phyloP scores from a whole-genome alignment of 2,888 invertebrate genomes.

The Agriopis aurantiaria region DNA sequence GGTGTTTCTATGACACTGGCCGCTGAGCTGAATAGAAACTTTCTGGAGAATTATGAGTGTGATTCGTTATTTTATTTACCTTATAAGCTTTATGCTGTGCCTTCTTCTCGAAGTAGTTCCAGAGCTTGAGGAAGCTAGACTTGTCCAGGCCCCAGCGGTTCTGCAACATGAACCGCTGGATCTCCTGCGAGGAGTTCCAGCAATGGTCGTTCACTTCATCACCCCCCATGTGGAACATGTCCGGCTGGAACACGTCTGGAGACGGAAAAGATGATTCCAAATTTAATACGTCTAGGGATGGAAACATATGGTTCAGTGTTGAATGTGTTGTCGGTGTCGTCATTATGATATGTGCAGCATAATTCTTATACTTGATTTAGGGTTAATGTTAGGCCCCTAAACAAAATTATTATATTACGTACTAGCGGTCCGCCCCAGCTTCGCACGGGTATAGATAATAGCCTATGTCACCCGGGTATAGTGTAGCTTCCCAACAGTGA shows the following conservation, averaged over 20 bases:
- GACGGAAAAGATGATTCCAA: background rate
- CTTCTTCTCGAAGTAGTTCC: slow-evolving; percentile 91
- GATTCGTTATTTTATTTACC: slow-evolving; percentile 50
- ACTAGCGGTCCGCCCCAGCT: too few relatives aligned
- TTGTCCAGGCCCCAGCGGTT: slow-evolving; percentile 88
- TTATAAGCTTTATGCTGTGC: slow-evolving; percentile 87
- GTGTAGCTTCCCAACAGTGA: too few relatives aligned
- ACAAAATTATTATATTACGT: background rate
- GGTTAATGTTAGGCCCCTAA: background rate
- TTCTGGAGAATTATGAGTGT: background rate
- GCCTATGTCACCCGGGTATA: too few relatives aligned
- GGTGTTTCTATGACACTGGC: too few relatives aligned
- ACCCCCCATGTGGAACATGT: slow-evolving; percentile 96
- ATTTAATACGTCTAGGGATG: background rate
- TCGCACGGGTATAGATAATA: too few relatives aligned
- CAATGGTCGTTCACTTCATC: slow-evolving; percentile 91
- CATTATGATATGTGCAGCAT: background rate
- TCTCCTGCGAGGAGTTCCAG: slow-evolving; percentile 91
- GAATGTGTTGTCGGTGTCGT: background rate
- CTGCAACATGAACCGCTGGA: slow-evolving; percentile 89
- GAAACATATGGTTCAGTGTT: background rate
- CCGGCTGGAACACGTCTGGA: slow-evolving; percentile 87
- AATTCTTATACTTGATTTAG: background rate
- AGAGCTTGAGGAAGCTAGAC: slow-evolving; percentile 88
- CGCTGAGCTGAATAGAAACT: too few relatives aligned